These are phyloP conservation scores for Drosophila nasuta DNA, from an alignment of 1,140 invertebrate genomes.

Conservation along the genomic window DNA sequence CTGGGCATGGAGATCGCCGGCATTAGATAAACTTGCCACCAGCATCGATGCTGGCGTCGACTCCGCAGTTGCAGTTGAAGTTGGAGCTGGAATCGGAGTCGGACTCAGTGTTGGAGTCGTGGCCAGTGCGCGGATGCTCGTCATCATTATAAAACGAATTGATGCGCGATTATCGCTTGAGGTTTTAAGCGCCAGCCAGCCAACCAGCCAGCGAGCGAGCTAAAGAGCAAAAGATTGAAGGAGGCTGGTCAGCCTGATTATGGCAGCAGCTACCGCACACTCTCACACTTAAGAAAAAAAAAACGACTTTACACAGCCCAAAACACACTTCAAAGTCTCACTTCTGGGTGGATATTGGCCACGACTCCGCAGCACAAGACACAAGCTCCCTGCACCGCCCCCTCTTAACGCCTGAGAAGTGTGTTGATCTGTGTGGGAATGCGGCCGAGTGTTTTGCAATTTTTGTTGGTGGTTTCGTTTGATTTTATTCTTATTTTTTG, in stretches of 20 bases:
- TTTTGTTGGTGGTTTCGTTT: constrained; percentile 46
- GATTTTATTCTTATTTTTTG: background rate
- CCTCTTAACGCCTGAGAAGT: background rate
- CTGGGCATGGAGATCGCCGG: constrained; percentile 69
- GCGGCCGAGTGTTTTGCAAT: constrained; percentile 74
- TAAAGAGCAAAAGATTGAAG: background rate
- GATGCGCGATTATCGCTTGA: constrained; percentile 79
- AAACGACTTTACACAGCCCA: constrained; percentile 14
- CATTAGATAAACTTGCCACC: constrained; percentile 80
- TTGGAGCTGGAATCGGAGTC: constrained; percentile 11
- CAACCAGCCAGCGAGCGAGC: no score
- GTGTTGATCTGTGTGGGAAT: constrained; percentile 69
- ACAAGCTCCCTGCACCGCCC: constrained; percentile 2
- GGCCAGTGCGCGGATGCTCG: constrained; percentile 43
- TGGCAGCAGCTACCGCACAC: constrained; percentile 57
- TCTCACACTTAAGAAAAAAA: background rate
- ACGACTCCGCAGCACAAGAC: background rate
- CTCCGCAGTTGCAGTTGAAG: background rate
- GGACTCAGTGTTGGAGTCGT: background rate
- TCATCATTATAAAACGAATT: constrained; percentile 83
- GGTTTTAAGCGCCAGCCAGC: constrained; percentile 73
- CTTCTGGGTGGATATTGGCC: constrained; percentile 33
- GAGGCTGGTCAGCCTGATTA: constrained; percentile 60
- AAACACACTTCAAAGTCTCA: constrained; percentile 22
- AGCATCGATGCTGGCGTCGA: constrained; percentile 45